phyloP scores from a whole-genome alignment of 2,888 invertebrate species.

The Seira sanloemensis region DNA sequence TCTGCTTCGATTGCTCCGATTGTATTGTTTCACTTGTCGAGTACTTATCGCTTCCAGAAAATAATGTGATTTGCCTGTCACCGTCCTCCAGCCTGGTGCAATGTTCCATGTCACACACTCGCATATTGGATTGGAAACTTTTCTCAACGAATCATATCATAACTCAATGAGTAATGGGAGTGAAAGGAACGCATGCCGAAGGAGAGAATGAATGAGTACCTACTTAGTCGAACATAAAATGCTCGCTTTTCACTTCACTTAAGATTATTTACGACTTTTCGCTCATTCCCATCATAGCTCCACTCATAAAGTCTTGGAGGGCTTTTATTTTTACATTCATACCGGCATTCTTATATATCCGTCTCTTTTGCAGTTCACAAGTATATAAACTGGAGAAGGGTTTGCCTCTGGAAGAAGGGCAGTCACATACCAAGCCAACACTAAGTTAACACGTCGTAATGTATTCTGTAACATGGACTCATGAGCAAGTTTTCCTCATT shows the following conservation, averaged over 20 bases:
- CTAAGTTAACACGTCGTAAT: neutral
- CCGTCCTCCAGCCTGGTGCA: neutral
- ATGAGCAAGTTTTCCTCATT: constrained; percentile 11
- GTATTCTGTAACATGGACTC: neutral
- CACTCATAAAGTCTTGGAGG: neutral
- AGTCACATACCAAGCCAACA: constrained; percentile 13
- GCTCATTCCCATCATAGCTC: constrained; percentile 14
- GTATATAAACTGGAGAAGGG: constrained; percentile 21
- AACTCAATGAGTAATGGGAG: constrained; percentile 15
- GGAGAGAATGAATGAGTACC: neutral
- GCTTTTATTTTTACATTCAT: constrained; percentile 16
- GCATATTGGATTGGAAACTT: too few relatives aligned
- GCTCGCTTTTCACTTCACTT: constrained; percentile 41
- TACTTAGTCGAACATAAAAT: constrained; percentile 17
- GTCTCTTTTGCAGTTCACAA: constrained; percentile 12
- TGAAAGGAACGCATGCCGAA: constrained; percentile 1
- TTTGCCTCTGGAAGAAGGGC: too few relatives aligned
- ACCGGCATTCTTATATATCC: neutral
- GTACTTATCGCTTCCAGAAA: neutral
- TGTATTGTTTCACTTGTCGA: neutral
- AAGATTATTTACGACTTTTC: constrained; percentile 13
- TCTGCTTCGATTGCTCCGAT: neutral
- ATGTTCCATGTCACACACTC: neutral
- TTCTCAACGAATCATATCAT: neutral
- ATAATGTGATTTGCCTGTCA: constrained; percentile 4